phyloP scores from a whole-genome alignment of 2,888 invertebrate genomes.

The Dusona sp. region DNA sequence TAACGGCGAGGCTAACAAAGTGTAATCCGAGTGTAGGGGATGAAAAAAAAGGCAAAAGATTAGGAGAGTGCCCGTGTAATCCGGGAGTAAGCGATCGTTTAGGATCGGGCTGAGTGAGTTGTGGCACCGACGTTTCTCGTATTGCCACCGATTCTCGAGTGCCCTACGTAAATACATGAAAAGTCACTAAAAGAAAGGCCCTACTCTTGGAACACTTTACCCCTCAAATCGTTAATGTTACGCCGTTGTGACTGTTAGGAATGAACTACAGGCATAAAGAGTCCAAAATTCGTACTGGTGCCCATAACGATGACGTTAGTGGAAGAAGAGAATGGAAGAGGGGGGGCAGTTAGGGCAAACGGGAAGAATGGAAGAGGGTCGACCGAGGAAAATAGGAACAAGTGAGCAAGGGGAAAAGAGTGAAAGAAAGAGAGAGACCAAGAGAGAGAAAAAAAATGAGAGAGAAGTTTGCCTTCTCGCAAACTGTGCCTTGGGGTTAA shows the following conservation, averaged over 20 bases:
- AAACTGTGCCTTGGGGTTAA: constrained; percentile 65
- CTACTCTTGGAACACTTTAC: not conserved
- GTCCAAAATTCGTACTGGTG: constrained; percentile 22
- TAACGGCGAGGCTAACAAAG: constrained; percentile 50
- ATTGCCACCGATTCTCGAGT: constrained; percentile 8
- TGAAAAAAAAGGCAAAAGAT: constrained; percentile 64
- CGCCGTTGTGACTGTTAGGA: not conserved
- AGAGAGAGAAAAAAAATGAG: constrained; percentile 60
- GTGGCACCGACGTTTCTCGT: constrained; percentile 35
- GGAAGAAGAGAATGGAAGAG: not conserved
- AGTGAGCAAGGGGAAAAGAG: constrained; percentile 45
- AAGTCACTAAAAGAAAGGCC: not conserved
- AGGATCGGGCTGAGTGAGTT: constrained; percentile 66
- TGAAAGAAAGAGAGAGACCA: constrained; percentile 55
- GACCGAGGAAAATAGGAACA: constrained; percentile 48
- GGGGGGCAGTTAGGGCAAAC: constrained; percentile 45
- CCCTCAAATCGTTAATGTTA: not conserved
- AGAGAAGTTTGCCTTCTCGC: constrained; percentile 66
- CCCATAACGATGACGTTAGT: constrained; percentile 31
- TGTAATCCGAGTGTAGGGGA: constrained; percentile 71
- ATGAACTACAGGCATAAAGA: not conserved
- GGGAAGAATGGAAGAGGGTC: constrained; percentile 62
- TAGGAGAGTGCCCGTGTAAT: constrained; percentile 71
- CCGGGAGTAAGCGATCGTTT: constrained; percentile 74
- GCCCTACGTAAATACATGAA: not conserved